These are phyloP conservation scores for Dryas iulia DNA, from an alignment of 1,140 invertebrate species.

Conservation along the genomic window DNA sequence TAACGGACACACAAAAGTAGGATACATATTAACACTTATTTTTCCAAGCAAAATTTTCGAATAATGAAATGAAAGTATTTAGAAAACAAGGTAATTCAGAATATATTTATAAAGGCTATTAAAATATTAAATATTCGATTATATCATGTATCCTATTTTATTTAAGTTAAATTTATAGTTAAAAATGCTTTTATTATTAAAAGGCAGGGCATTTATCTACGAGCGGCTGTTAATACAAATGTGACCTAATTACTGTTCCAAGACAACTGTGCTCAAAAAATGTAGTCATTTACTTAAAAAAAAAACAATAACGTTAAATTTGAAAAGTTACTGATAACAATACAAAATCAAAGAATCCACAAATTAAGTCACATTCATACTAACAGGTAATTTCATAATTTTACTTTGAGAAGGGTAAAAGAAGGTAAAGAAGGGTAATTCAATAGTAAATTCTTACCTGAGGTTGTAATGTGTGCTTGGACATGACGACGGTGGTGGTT, in stretches of 20 bases:
- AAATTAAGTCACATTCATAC: too few species aligned
- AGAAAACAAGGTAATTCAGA: too few species aligned
- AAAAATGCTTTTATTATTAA: not conserved
- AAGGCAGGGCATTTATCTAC: not conserved
- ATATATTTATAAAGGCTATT: not conserved
- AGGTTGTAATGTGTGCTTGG: conserved; percentile 89
- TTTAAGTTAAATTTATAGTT: not conserved
- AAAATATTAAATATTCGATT: not conserved
- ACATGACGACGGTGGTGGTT: conserved; percentile 96
- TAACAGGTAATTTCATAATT: too few species aligned
- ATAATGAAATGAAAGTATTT: too few species aligned
- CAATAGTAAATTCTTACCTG: conserved; percentile 46
- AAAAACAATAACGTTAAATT: too few species aligned
- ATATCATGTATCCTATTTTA: not conserved
- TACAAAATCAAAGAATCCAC: too few species aligned
- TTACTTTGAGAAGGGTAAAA: not conserved
- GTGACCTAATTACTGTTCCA: not conserved
- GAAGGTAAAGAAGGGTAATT: not conserved
- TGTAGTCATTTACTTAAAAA: too few species aligned
- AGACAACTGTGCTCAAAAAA: not conserved
- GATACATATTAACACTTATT: too few species aligned
- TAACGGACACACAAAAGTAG: not conserved
- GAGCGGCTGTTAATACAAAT: not conserved
- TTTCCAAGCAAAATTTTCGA: too few species aligned
- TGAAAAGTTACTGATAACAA: too few species aligned